These are phyloP conservation scores for Penaeus indicus DNA, from an alignment of 1,140 invertebrate genomes.

Conservation along the genomic window DNA sequence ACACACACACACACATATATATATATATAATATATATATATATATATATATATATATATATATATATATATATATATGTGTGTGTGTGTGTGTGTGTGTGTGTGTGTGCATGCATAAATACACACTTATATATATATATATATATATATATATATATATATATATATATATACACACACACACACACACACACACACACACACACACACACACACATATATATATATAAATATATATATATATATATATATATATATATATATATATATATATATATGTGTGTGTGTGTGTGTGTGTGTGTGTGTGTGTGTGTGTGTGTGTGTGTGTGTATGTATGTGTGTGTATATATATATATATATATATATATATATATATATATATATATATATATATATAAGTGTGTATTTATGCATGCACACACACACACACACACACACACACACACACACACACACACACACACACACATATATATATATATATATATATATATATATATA, in stretches of 20 bases:
- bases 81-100: too few relatives aligned
- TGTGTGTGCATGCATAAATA: too few relatives aligned
- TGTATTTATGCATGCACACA: neutral
- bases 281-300: neutral
- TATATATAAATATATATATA: slow-evolving; percentile 6
- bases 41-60: slow-evolving; percentile 16
- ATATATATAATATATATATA: slow-evolving; percentile 6
- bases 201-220: neutral
- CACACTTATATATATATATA: neutral
- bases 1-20: neutral
- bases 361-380: neutral
- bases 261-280: neutral
- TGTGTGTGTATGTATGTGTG: neutral
- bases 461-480: too few relatives aligned
- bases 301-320: neutral
- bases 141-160: slow-evolving; percentile 20
- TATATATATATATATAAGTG: neutral
- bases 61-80: neutral
- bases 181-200: slow-evolving; percentile 15
- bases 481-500: too few relatives aligned
- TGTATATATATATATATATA: slow-evolving; percentile 15
- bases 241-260: slow-evolving; percentile 16
- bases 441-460: too few relatives aligned
- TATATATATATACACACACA: slow-evolving; percentile 7
- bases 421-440: neutral